Conservation (phyloP, 2,113 vertebrate species). For the Megalops atlanticus region DNA sequence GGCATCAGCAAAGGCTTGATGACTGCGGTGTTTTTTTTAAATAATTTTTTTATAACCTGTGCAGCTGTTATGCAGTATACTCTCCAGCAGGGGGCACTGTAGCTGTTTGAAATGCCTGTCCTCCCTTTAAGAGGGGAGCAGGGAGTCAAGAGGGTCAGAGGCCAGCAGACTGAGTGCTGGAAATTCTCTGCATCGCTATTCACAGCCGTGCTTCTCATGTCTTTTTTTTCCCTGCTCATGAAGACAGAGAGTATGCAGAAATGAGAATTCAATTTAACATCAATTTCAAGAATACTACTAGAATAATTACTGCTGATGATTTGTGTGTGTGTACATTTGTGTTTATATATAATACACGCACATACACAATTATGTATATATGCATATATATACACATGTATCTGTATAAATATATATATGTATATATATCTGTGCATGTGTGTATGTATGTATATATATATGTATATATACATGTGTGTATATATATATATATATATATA, state of each 20-base stretch:
- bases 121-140: not conserved
- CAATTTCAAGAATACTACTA: conserved; percentile 25
- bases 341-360: no score
- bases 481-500: conserved; percentile 19
- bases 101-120: conserved; percentile 16
- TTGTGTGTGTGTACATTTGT: no score
- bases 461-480: no score
- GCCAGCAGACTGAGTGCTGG: not conserved
- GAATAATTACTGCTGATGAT: conserved; percentile 29
- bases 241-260: conserved; percentile 24
- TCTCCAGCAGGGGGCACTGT: conserved; percentile 46
- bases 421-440: not conserved
- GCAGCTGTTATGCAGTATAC: not conserved
- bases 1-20: no score
- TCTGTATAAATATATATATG: conserved; percentile 13
- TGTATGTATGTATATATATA: not conserved
- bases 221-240: conserved; percentile 2
- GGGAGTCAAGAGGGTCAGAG: conserved; percentile 14
- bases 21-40: not conserved
- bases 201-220: conserved; percentile 16
- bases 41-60: not conserved
- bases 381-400: conserved; percentile 15
- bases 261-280: conserved; percentile 31
- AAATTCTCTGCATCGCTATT: conserved; percentile 7
- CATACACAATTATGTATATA: no score